Percentiles rank a stretch among this genome's conserved stretches.
Evolutionary conservation across 2,113 vertebrate species (phyloP).

Genomic region (Microcebus jonahi): DNA sequence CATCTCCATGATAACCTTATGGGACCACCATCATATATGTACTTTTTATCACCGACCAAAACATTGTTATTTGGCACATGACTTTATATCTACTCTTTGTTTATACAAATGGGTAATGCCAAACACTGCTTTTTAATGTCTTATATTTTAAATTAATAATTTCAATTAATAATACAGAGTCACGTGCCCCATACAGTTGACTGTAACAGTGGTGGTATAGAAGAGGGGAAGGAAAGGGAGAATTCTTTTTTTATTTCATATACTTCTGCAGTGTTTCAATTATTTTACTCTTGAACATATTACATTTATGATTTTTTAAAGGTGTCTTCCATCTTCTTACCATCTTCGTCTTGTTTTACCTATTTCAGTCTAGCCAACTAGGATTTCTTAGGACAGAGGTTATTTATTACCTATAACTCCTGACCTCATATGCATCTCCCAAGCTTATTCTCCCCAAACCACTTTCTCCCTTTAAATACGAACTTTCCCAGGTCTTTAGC

Average conservation of each 20-base stretch:
- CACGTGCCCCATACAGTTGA: neutral
- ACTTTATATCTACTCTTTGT: neutral
- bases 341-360: neutral
- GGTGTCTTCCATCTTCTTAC: neutral
- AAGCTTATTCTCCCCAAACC: neutral
- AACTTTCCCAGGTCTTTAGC: neutral
- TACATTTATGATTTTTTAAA: conserved; percentile 9
- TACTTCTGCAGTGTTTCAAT: neutral
- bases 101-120: too few species aligned
- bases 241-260: conserved; percentile 48
- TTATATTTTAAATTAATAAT: too few species aligned
- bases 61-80: neutral
- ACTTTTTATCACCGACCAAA: too few species aligned
- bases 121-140: too few species aligned
- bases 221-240: neutral
- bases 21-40: neutral
- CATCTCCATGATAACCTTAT: neutral
- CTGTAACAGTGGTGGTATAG: neutral
- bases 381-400: neutral
- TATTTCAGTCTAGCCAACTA: conserved; percentile 2
- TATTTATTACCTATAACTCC: conserved; percentile 29
- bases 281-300: conserved; percentile 27
- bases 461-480: conserved; percentile 17
- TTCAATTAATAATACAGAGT: neutral
- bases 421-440: neutral